A percentile compares a stretch with the other conserved stretches of the same genome.
phyloP scores from a whole-genome alignment of 2,113 vertebrate genomes.

The Lagopus leucura region DNA sequence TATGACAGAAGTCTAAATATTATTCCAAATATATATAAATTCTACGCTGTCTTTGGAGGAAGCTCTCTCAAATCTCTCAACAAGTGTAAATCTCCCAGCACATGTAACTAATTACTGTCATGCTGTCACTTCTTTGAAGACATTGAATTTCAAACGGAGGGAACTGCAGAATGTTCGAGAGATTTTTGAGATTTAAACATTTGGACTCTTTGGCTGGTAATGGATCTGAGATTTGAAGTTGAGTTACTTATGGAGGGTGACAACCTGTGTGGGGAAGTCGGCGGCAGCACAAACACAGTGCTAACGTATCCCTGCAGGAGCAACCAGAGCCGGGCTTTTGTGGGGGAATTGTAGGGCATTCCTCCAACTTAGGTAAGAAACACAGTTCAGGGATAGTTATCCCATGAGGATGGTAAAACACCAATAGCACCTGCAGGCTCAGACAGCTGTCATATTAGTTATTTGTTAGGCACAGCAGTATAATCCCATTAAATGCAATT shows the following conservation, averaged over 20 bases:
- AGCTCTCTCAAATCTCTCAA: background rate
- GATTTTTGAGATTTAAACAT: background rate
- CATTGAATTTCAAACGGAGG: background rate
- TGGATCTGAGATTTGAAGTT: background rate
- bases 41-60: background rate
- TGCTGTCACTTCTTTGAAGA: background rate
- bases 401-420: background rate
- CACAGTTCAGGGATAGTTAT: background rate
- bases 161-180: background rate
- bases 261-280: background rate
- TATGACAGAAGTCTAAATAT: constrained; percentile 53
- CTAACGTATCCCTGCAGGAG: background rate
- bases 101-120: constrained; percentile 17
- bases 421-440: background rate
- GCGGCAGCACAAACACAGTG: background rate
- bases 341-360: background rate
- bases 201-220: background rate
- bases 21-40: constrained; percentile 23
- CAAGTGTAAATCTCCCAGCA: background rate
- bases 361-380: background rate
- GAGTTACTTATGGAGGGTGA: background rate
- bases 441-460: background rate
- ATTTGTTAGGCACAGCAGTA: background rate
- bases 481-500: background rate
- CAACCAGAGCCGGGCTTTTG: accelerated